phyloP scores from a whole-genome alignment of 2,113 vertebrate genomes.

The Cepphus grylle region DNA sequence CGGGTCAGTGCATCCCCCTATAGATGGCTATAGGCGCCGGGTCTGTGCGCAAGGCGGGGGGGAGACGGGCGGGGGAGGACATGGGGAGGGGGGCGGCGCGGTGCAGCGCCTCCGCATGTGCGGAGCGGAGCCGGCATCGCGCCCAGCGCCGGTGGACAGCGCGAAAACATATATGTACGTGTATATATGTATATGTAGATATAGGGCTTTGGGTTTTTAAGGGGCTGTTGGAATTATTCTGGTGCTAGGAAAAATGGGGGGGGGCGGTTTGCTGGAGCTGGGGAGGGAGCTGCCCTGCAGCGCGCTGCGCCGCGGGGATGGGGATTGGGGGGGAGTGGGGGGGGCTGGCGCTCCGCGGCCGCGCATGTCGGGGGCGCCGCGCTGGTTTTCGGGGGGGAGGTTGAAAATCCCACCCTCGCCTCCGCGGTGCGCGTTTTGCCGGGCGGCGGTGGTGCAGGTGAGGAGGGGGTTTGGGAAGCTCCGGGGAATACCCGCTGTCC shows the following conservation, averaged over 20 bases:
- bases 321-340: background rate
- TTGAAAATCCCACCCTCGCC: background rate
- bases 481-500: background rate
- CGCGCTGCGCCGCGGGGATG: background rate
- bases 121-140: background rate
- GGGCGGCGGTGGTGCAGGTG: background rate
- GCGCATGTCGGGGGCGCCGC: constrained; percentile 1
- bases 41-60: background rate
- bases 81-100: background rate
- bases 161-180: background rate
- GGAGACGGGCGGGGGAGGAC: no score
- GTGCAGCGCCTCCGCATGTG: background rate
- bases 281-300: background rate
- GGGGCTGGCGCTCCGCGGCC: background rate
- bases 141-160: background rate
- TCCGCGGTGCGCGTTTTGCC: background rate
- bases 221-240: background rate
- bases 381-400: background rate
- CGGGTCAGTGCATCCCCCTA: background rate
- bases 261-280: background rate
- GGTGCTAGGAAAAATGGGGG: background rate
- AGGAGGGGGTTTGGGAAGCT: background rate
- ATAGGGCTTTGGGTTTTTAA: background rate
- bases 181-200: background rate
- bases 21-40: background rate